phyloP scores from a whole-genome alignment of 1,140 invertebrate species.

The Euwallacea fornicatus region DNA sequence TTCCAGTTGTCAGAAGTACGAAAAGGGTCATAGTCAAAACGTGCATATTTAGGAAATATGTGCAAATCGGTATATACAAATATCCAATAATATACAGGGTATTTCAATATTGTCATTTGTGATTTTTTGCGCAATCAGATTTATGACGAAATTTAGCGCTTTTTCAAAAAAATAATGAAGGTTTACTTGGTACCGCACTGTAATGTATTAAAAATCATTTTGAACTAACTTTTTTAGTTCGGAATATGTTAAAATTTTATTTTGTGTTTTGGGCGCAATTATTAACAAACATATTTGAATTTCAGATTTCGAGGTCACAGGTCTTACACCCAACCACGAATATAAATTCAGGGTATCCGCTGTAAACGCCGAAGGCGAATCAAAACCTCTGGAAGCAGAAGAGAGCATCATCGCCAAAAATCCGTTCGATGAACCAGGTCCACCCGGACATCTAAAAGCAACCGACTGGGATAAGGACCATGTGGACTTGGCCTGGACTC shows the following conservation, averaged over 20 bases:
- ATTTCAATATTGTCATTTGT: no score
- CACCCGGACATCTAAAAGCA: slow-evolving; percentile 86
- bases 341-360: slow-evolving; percentile 95
- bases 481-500: slow-evolving; percentile 85
- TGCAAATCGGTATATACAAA: no score
- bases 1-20: not conserved
- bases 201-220: not conserved
- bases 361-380: slow-evolving; percentile 95
- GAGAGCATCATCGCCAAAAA: slow-evolving; percentile 91
- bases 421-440: slow-evolving; percentile 93
- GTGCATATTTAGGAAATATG: no score
- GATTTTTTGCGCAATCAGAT: no score
- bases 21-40: no score
- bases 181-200: no score
- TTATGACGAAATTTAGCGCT: no score
- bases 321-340: slow-evolving; percentile 86
- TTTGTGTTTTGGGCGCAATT: slow-evolving; percentile 26
- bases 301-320: slow-evolving; percentile 77
- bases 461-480: slow-evolving; percentile 97
- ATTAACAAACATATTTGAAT: slow-evolving; percentile 36
- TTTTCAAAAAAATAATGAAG: no score
- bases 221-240: no score
- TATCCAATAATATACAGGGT: no score
- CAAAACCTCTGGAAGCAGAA: slow-evolving; percentile 86
- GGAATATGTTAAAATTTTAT: no score